Base-by-base conservation (phyloP, 2,888 invertebrate genomes). In the Epinotia brunnichana region DNA sequence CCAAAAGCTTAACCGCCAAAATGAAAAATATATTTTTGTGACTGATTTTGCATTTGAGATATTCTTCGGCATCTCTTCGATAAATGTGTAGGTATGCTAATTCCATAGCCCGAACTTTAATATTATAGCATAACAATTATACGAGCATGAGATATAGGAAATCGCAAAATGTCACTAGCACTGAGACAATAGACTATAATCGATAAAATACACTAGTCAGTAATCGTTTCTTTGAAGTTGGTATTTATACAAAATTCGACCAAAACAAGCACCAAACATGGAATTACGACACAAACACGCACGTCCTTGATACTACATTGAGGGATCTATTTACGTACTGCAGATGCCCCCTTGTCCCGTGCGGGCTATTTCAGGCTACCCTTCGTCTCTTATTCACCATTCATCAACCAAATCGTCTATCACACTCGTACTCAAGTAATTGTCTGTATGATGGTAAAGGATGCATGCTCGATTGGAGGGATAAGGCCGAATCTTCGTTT, bases 241-340 rank as follows among this genome's bases (percentile, higher is more conserved):
- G n/a, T 48, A 48, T 7, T n/a, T 44, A 61, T 44, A 41, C 61
- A 68, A 59, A 41, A 29, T 19, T 15, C 48, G 48, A 35, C 41
- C 70, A 63, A 70, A 63, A 59, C 59, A 69, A 69, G 17, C 41
- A 56, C 73, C 73, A 69, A 63, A 73, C 68, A 51, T 77, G 79
- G 78, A 74, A 82, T 83, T 74, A 75, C 78, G 78, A 78, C 77
- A 86, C 88, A 90, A 90, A 88, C 87, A 90, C 76, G 76, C 78
- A 80, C 90, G 92, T 88, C 92, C 92, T 93, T 93, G 92, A 88
- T 92, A 92, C 92, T 92, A 93, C 92, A 88, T 88, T 88, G 90
- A 87, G 90, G 91, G 89, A 79, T 85, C 90, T 92, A 93, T 91
- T 88, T 88, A 85, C 90, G 90, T 77, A 80, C 77, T 72, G 87